phyloP scores from a whole-genome alignment of 64 coral and sea anemone species.

The Anthopleura sola region DNA sequence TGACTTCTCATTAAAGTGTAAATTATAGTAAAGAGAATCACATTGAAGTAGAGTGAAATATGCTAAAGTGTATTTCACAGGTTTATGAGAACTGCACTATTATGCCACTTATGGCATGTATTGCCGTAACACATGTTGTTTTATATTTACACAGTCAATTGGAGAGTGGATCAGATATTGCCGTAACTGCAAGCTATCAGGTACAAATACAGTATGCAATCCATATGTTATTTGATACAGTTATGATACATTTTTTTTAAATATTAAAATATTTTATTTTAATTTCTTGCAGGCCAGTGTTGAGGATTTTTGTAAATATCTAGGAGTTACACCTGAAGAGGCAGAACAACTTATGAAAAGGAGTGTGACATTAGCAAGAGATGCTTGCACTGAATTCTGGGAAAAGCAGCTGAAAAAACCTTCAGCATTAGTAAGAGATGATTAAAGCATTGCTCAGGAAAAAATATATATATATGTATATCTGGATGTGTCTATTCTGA shows the following conservation, averaged over 20 bases:
- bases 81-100: too few relatives aligned
- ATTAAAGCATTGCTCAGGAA: too few relatives aligned
- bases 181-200: constrained; percentile 81
- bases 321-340: constrained; percentile 34
- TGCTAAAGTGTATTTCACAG: too few relatives aligned
- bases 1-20: too few relatives aligned
- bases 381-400: constrained; percentile 52
- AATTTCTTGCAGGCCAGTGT: constrained; percentile 59
- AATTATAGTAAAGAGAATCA: too few relatives aligned
- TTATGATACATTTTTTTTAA: too few relatives aligned
- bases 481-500: too few relatives aligned
- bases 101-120: too few relatives aligned
- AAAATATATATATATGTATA: too few relatives aligned
- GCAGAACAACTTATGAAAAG: constrained; percentile 56
- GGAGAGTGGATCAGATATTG: constrained; percentile 72
- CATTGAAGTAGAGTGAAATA: too few relatives aligned
- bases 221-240: neutral
- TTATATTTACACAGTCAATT: constrained; percentile 60
- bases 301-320: constrained; percentile 61
- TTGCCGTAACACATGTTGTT: neutral
- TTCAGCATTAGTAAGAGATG: neutral
- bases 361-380: constrained; percentile 65
- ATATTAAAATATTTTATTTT: neutral
- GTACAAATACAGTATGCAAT: constrained; percentile 21
- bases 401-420: neutral